Percentiles rank a stretch among this genome's conserved stretches.
phyloP scores from a whole-genome alignment of 2,113 vertebrate genomes.

The Atrichornis clamosus region DNA sequence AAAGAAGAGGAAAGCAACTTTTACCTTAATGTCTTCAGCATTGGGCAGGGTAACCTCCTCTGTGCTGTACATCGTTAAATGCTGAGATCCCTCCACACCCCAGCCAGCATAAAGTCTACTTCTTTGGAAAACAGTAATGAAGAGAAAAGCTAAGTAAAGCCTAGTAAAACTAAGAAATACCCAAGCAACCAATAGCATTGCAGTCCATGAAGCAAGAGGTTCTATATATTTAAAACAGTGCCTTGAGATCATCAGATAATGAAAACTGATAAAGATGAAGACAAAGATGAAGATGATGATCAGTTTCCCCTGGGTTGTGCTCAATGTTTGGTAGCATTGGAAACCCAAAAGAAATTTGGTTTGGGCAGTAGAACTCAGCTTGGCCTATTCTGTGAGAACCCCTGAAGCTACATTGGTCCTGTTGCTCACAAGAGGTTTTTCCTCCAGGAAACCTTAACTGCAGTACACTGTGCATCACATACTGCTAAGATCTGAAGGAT shows the following conservation, averaged over 20 bases:
- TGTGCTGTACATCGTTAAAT: background rate
- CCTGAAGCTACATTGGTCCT: rapidly evolving
- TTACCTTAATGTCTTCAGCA: background rate
- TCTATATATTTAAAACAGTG: background rate
- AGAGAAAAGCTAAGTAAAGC: background rate
- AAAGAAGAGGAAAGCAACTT: background rate
- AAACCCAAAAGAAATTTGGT: background rate
- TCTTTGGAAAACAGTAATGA: background rate
- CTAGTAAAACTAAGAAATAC: background rate
- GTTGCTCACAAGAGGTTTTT: background rate
- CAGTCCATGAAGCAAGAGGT: background rate
- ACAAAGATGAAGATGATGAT: background rate
- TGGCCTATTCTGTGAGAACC: background rate
- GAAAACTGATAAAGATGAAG: background rate
- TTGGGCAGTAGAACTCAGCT: background rate
- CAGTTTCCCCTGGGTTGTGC: background rate
- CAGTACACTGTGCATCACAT: background rate
- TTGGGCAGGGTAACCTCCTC: background rate
- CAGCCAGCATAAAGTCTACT: background rate
- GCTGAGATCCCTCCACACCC: background rate
- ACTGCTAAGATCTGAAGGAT: background rate
- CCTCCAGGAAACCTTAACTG: background rate
- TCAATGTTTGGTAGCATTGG: background rate
- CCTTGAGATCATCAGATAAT: background rate
- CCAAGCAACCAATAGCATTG: background rate